Percentiles rank a stretch among this genome's conserved stretches.
phyloP scores from a whole-genome alignment of 2,797 vertebrate genomes.

The Sarcoramphus papa region DNA sequence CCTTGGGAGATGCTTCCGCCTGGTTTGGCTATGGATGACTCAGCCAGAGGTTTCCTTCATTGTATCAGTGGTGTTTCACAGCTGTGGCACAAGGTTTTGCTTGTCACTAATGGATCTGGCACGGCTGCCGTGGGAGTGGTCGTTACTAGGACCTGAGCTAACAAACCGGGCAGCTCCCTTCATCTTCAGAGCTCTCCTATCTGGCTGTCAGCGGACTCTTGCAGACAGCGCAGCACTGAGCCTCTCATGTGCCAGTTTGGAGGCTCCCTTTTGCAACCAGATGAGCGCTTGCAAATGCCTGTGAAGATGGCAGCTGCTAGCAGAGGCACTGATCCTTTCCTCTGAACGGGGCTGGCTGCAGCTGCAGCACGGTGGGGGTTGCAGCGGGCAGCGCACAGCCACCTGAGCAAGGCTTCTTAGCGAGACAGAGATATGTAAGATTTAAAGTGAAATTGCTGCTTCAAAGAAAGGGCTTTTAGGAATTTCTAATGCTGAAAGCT shows the following conservation, averaged over 20 bases:
- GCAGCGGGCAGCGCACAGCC: neutral
- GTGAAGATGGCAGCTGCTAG: neutral
- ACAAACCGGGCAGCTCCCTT: neutral
- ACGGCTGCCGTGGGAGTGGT: neutral
- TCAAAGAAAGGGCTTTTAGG: neutral
- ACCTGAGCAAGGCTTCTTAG: neutral
- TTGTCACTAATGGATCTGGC: neutral
- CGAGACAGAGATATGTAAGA: neutral
- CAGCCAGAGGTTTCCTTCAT: neutral
- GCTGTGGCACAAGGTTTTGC: neutral
- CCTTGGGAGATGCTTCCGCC: neutral
- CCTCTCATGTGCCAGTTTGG: neutral
- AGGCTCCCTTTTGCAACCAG: neutral
- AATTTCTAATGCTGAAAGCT: neutral
- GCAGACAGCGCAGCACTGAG: neutral
- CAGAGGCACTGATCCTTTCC: neutral
- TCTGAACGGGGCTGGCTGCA: neutral
- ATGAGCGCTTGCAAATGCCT: rapidly evolving
- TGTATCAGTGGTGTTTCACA: neutral
- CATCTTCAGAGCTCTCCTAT: neutral
- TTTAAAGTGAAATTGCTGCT: neutral
- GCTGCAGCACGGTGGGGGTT: neutral
- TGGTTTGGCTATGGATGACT: neutral
- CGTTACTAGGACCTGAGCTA: neutral
- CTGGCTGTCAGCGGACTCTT: neutral